Evolutionary conservation across 2,797 vertebrate genomes (phyloP).

Genomic region (Buceros bicornis): DNA sequence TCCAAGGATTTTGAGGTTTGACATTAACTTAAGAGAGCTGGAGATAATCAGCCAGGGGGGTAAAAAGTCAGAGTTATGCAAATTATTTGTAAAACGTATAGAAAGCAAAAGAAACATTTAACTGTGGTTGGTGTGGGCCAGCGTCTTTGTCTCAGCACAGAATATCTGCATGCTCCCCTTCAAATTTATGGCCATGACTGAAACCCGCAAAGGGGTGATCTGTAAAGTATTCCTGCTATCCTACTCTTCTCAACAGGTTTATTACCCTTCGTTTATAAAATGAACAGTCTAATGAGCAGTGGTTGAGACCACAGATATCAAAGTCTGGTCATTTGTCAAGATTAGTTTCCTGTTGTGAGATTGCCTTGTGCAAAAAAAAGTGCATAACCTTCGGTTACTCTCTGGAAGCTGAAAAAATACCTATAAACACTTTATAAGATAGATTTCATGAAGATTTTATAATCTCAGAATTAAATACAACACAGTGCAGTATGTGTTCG

Average conservation of each 20-base stretch:
- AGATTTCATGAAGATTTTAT: slow-evolving; percentile 24
- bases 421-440: slow-evolving; percentile 21
- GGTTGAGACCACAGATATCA: slow-evolving; percentile 73
- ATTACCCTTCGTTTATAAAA: slow-evolving; percentile 70
- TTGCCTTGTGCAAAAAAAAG: slow-evolving; percentile 41
- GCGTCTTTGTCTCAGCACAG: slow-evolving; percentile 19
- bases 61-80: slow-evolving; percentile 52
- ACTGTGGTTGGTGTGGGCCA: neutral
- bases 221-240: slow-evolving; percentile 74
- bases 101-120: neutral
- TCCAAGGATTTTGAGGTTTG: slow-evolving; percentile 74
- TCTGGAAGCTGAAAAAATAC: slow-evolving; percentile 44
- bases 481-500: rapidly evolving
- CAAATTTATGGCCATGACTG: slow-evolving; percentile 52
- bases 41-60: slow-evolving; percentile 59
- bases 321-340: slow-evolving; percentile 75
- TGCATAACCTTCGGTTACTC: slow-evolving; percentile 33
- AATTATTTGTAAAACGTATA: slow-evolving; percentile 47
- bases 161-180: slow-evolving; percentile 4
- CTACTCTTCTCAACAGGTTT: slow-evolving; percentile 74
- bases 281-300: slow-evolving; percentile 73
- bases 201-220: slow-evolving; percentile 68
- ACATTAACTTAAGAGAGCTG: slow-evolving; percentile 65
- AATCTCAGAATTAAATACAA: neutral
- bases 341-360: slow-evolving; percentile 73